These are phyloP conservation scores for Pachycephus smyrnensis DNA, from an alignment of 2,888 invertebrate genomes.

Conservation along the genomic window DNA sequence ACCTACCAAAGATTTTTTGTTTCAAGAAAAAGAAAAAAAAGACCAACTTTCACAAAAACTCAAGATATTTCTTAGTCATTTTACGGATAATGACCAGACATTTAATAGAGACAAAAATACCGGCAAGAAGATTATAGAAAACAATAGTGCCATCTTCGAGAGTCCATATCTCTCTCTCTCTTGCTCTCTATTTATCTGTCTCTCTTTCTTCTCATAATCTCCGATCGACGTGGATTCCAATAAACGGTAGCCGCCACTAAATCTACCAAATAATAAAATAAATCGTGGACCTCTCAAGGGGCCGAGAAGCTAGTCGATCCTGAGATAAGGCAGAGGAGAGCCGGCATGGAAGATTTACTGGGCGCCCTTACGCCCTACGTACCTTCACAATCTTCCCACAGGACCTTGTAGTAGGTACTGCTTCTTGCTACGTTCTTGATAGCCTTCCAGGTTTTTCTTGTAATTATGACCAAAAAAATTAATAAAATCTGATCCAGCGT, in stretches of 20 bases:
- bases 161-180: too few relatives aligned
- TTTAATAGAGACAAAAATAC: too few relatives aligned
- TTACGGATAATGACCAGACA: too few relatives aligned
- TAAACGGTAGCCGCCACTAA: slow-evolving; percentile 52
- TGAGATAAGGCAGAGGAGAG: slow-evolving; percentile 36
- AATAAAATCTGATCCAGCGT: too few relatives aligned
- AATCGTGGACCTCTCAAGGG: slow-evolving; percentile 38
- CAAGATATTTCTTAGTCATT: background rate
- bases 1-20: background rate
- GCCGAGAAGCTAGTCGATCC: slow-evolving; percentile 35
- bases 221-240: slow-evolving; percentile 45
- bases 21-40: background rate
- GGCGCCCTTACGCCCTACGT: slow-evolving; percentile 45
- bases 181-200: background rate
- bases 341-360: slow-evolving; percentile 50
- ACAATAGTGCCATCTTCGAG: too few relatives aligned
- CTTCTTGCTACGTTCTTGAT: too few relatives aligned
- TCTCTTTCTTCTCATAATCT: slow-evolving; percentile 36
- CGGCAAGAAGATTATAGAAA: too few relatives aligned
- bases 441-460: too few relatives aligned
- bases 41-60: background rate
- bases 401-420: slow-evolving; percentile 39
- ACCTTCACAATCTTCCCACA: slow-evolving; percentile 6
- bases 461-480: too few relatives aligned
- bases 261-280: slow-evolving; percentile 54